Base-by-base conservation (phyloP, 1,140 invertebrate genomes). In the Colletes latitarsis region DNA sequence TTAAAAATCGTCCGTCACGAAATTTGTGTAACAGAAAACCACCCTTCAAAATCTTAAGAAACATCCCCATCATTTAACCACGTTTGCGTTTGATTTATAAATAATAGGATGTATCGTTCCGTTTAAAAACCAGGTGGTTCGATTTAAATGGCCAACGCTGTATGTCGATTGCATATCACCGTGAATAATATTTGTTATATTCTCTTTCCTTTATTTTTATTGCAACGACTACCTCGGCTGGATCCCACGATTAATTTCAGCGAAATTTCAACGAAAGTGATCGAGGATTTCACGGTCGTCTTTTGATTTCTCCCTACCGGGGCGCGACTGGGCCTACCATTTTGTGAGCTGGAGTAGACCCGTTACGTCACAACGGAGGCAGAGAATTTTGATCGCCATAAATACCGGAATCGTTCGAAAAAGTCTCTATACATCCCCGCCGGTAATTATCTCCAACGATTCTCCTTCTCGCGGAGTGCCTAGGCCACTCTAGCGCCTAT, bases 401-500 rank as follows among this genome's bases (percentile, higher is more conserved):
- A 83, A 86, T 78, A 86, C 82, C 77, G 46, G 43, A 60, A 71
- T 63, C 52, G 66, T 21, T 41, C 69, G 66, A 71, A 81, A 77
- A 80, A 67, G 69, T 58, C 58, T 82, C 41, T 75, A 72, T 81
- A 75, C 72, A 84, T 86, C 67, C 76, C 62, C 70, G 71, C 41
- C 58, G 77, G 62, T 75, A 86, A 88, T 88, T 88, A 87, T 84
- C 86, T 75, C 41, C 58, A 66, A 69, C 75, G 85, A 84, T 73
- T 79, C 81, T 79, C 41, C 57, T 81, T 66, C 78, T 84, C 71
- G 85, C 85, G 76, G 60, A 77, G 64, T 82, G 64, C 53, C 21
- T 12, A 15, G 39, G 53, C 52, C 52, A 58, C 14, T 57, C 52
- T 81, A 75, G 72, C 52, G 71, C 60, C 83, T 81, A 88, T 89